Evolutionary conservation across 2,797 vertebrate species (phyloP), one percentile per base, ranked within the genome.

Genomic region (Cirrhinus mrigala): DNA sequence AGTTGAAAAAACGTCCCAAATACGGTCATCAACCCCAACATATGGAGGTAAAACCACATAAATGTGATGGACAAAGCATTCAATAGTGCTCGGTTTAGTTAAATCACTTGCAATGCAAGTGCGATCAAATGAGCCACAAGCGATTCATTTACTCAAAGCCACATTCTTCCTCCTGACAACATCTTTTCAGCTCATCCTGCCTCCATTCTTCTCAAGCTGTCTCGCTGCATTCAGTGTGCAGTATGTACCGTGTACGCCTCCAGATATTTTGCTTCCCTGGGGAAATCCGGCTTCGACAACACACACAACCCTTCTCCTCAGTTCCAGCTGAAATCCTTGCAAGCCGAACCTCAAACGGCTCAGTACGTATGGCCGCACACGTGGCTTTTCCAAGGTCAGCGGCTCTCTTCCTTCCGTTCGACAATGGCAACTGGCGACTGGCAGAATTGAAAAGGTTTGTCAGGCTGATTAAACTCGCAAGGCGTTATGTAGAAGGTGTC

Each of bases 391-490:
- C 73, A 84, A 83, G 83, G 76, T 85, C 40, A 71, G 71, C 22
- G 3, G n/a, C 80, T 73, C 60, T 68, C 75, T 80, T 80, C 46
- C 40, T 74, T 79, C 15, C 14, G 74, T 64, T 76, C 62, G 58
- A 54, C 79, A 68, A 68, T 46, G 48, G 12, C 74, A 40, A 80
- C 71, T 84, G 22, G 12, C 24, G 74, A 74, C 75, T 85, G 20
- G 52, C 77, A 48, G 50, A 83, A 81, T 33, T 69, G 71, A 60
- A 71, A 80, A 74, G 83, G 76, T 84, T 79, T 80, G 81, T 87
- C 86, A 64, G 75, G 56, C 52, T 74, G 79, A 87, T 85, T 85
- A 89, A 80, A 80, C 79, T 68, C 15, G 9, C 54, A 74, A 86
- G 85, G 79, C 20, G 56, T 79, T 81, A n/a, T 76, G 73, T 80